Base-by-base conservation (phyloP, 2,113 vertebrate genomes). In the Myrmecobius fasciatus region DNA sequence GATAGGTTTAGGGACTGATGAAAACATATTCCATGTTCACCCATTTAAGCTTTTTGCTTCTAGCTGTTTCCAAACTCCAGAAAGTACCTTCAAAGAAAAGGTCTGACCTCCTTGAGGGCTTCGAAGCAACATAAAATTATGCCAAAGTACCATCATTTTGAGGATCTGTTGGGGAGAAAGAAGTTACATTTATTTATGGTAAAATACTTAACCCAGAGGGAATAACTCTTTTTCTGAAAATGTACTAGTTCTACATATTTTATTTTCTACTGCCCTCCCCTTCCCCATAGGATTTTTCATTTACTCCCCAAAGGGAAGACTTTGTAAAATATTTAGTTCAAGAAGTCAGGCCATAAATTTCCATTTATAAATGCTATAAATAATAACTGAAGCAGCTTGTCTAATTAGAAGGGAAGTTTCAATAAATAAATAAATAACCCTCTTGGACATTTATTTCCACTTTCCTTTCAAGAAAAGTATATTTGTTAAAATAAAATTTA, bases 291-390 rank as follows among this genome's bases (percentile, higher is more conserved):
- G 89, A 92, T 95, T 94, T 89, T 8, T 24, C 89, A 75, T 53
- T 75, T 94, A 88, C 10, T 0, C 24, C 10, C 75, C 28, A 49
- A 51, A 96, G 89, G 53, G 28, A 9, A 91, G 1, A 43, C 52
- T 97, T 92, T 96, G 31, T 89, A 92, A 95, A 97, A 95, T 97
- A 96, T 95, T 95, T 97, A 97, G 67, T 28, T 17, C 92, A 93
- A 60, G 75, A 93, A 60, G 94, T 60, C 36, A 83, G 52, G 67
- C 49, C n/a, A 92, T 54, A 96, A 96, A 89, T n/a, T 46, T 92
- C 93, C 56, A 97, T 97, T 98, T 94, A n/a, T 91, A 95, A 6
- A 25, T 89, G 2, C 0, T 67, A 96, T 95, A 95, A n/a, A 95
- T 96, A 89, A 92, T 96, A 97, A 94, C 31, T 51, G 43, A 95